Evolutionary conservation across 2,888 invertebrate genomes (phyloP).

Genomic region (Anoplius nigerrimus): DNA sequence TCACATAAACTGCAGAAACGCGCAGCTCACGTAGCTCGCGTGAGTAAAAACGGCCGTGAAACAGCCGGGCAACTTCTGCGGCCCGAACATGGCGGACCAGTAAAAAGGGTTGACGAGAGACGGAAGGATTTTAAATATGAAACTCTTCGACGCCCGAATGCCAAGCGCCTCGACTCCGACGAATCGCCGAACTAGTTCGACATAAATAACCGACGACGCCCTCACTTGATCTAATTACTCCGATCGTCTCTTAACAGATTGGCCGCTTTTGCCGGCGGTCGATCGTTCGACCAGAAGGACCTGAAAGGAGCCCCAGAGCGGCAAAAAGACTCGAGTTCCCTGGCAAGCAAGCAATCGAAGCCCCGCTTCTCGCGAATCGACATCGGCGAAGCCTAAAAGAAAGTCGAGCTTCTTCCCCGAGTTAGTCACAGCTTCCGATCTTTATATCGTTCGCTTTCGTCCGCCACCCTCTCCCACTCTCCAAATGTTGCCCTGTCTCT

Average conservation of each 20-base stretch:
- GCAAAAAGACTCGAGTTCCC: too few species aligned
- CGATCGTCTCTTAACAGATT: too few species aligned
- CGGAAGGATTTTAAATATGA: slow-evolving; percentile 1
- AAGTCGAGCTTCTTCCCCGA: background rate
- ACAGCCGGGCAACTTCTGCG: background rate
- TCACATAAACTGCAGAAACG: background rate
- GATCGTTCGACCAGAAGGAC: too few species aligned
- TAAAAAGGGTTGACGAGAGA: slow-evolving; percentile 2
- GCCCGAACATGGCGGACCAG: background rate
- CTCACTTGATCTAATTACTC: too few species aligned
- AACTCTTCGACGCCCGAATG: too few species aligned
- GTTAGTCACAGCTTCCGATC: slow-evolving; percentile 5
- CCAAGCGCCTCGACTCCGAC: too few species aligned
- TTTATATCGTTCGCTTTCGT: background rate
- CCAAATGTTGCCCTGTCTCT: too few species aligned
- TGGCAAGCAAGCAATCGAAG: background rate
- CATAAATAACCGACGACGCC: too few species aligned
- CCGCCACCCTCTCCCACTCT: too few species aligned
- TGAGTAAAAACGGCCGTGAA: slow-evolving; percentile 4
- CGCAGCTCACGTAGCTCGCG: background rate
- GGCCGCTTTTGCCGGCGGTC: too few species aligned
- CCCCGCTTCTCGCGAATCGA: background rate
- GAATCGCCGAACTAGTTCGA: too few species aligned
- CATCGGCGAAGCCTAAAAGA: slow-evolving; percentile 1
- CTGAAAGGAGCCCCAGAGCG: too few species aligned